Base-by-base conservation (phyloP, 1,140 invertebrate species). In the Polyergus mexicanus region DNA sequence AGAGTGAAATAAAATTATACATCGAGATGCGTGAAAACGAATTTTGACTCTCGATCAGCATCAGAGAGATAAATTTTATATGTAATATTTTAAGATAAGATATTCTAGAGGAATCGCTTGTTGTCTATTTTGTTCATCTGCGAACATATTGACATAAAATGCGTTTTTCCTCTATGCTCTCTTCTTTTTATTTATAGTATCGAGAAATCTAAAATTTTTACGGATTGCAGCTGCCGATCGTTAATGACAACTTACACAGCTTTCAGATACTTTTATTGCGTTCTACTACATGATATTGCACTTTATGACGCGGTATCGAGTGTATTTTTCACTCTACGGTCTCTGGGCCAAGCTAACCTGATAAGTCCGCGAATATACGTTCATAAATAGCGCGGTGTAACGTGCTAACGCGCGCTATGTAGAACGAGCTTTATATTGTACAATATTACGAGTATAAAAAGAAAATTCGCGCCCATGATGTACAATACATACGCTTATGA, bases 371-470 rank as follows among this genome's bases (percentile, higher is more conserved):
- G 28, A 11, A 72, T 72, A 35, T 7, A 35, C 19, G 7, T n/a
- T 76, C 35, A 28, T 76, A 76, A 76, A 76, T 41, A 25, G 22
- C 16, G 6, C 51, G 28, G 38, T 56, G 69, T 54, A 74, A 41
- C 10, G 56, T 28, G 35, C 10, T 75, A 75, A 75, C 8, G 35
- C 19, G 54, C 35, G 22, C 72, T 62, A 56, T 13, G 10, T 60
- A 28, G 25, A 62, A 75, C 8, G 38, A 62, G 16, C 22, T 56
- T 76, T 75, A 60, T 75, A 28, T n/a, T n/a, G n/a, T n/a, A n/a
- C n/a, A n/a, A n/a, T n/a, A n/a, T 60, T 62, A 76, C 8, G 54
- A 32, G n/a, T 35, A 51, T 75, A 58, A 60, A 63, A 76, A 41
- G 38, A 63, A 63, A 62, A 63, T 76, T 76, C 16, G 16, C 28